These are phyloP conservation scores for Perdita meconis DNA, from an alignment of 2,888 invertebrate species.

Conservation along the genomic window DNA sequence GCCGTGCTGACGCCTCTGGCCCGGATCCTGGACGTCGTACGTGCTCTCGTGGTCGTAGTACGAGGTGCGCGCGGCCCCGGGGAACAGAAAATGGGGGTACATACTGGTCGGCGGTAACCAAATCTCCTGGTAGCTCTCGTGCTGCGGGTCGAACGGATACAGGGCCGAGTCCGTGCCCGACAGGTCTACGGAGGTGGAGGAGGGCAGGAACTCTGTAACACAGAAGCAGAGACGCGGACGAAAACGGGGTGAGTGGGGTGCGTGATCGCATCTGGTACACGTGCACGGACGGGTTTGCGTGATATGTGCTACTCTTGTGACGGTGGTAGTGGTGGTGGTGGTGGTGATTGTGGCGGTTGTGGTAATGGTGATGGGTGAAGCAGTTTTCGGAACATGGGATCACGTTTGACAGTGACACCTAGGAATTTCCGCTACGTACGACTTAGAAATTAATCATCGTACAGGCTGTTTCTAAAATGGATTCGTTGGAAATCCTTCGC, in stretches of 20 bases:
- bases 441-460: neutral
- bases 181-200: constrained; percentile 85
- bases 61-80: constrained; percentile 84
- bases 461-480: too few relatives aligned
- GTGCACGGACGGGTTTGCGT: constrained; percentile 64
- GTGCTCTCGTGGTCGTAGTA: constrained; percentile 78
- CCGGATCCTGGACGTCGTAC: constrained; percentile 72
- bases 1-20: constrained; percentile 65
- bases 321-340: constrained; percentile 20
- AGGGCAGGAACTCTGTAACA: constrained; percentile 87
- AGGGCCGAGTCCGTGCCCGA: constrained; percentile 87
- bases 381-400: constrained; percentile 20
- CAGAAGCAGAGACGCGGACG: constrained; percentile 84
- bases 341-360: constrained; percentile 3
- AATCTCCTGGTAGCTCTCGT: constrained; percentile 86
- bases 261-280: constrained; percentile 68
- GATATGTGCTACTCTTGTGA: constrained; percentile 49
- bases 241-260: constrained; percentile 77
- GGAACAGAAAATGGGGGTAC: constrained; percentile 87
- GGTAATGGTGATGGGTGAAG: constrained; percentile 11
- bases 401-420: neutral
- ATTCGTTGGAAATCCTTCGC: too few relatives aligned
- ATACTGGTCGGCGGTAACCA: constrained; percentile 86
- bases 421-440: neutral
- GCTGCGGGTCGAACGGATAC: constrained; percentile 85